Percentiles rank a stretch among this genome's conserved stretches.
These are phyloP conservation scores for Drosophila varians DNA, from an alignment of 1,140 invertebrate species.

Conservation along the genomic window DNA sequence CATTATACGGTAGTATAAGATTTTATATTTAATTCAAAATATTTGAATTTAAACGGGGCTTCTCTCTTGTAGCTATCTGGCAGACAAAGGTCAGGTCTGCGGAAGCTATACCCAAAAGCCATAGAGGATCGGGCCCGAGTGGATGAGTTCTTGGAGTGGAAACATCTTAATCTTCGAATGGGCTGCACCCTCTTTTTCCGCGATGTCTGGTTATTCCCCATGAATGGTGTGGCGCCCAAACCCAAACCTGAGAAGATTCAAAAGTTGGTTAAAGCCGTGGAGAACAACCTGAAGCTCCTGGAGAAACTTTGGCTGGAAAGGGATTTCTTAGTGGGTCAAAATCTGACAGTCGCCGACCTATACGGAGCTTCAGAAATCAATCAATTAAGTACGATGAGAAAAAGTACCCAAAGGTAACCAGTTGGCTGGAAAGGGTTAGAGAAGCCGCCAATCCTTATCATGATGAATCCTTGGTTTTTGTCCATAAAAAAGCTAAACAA, in stretches of 20 bases:
- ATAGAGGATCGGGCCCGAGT: conserved; percentile 88
- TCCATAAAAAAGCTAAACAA: conserved; percentile 42
- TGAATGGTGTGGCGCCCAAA: conserved; percentile 79
- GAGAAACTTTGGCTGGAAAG: conserved; percentile 87
- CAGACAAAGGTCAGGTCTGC: conserved; percentile 81
- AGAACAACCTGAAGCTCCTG: conserved; percentile 85
- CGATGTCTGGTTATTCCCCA: conserved; percentile 85
- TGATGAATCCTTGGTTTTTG: conserved; percentile 85
- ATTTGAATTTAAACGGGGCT: too few species aligned
- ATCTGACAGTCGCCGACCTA: conserved; percentile 90
- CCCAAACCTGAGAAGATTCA: conserved; percentile 83
- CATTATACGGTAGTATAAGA: conserved; percentile 84
- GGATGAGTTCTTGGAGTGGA: conserved; percentile 94
- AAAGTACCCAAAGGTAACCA: conserved; percentile 85
- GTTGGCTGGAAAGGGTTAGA: conserved; percentile 88
- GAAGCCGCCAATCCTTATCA: conserved; percentile 86
- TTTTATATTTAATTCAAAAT: neutral
- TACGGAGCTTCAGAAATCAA: conserved; percentile 92
- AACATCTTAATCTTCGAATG: conserved; percentile 89
- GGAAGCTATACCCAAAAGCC: conserved; percentile 90
- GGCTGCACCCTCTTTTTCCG: conserved; percentile 88
- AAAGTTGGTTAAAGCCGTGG: conserved; percentile 83
- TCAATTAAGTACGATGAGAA: conserved; percentile 88
- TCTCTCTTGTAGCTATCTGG: conserved; percentile 54
- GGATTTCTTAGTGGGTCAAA: conserved; percentile 88